Base-by-base conservation (phyloP, 2,797 vertebrate genomes). In the Balearica regulorum region DNA sequence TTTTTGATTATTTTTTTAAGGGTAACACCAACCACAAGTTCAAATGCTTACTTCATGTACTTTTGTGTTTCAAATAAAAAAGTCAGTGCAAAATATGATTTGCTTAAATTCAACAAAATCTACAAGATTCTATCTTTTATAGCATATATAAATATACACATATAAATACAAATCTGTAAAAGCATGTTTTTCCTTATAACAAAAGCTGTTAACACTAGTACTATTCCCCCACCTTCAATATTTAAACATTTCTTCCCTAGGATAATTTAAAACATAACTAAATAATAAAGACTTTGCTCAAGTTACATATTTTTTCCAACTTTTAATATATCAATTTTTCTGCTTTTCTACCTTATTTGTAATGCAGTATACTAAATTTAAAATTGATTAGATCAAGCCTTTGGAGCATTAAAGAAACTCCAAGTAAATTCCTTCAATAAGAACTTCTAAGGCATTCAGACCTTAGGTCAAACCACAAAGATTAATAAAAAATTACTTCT, bases 91-190 rank as follows among this genome's bases (percentile, higher is more conserved):
- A 65, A 17, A 26, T 10, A 65, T 2, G 15, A 20, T 26, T 90
- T 79, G 11, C 28, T 53, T 22, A 44, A 69, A 10, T 15, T 24
- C 46, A 39, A 41, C 35, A 70, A 65, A 79, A 62, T 13, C 1
- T 0, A 13, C 0, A 1, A 77, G 13, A 60, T 58, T 31, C 16
- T 49, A 10, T 41, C 33, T 79, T 48, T 22, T 33, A 44, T 11
- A 22, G 54, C 16, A 20, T 35, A 49, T 25, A 17, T 9, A 78
- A 21, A 48, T 10, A 60, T 3, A n/a, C 5, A 53, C 0, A 0
- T 10, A 28, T n/a, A 75, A 79, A 68, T 11, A 70, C 6, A 20
- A 58, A 62, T 15, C 17, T 68, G 22, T 21, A 41, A 51, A 57
- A 17, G 10, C 3, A 1, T 3, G 1, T 10, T 62, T 44, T 76